phyloP scores from a whole-genome alignment of 2,797 vertebrate genomes.

The Leptodactylus fallax region DNA sequence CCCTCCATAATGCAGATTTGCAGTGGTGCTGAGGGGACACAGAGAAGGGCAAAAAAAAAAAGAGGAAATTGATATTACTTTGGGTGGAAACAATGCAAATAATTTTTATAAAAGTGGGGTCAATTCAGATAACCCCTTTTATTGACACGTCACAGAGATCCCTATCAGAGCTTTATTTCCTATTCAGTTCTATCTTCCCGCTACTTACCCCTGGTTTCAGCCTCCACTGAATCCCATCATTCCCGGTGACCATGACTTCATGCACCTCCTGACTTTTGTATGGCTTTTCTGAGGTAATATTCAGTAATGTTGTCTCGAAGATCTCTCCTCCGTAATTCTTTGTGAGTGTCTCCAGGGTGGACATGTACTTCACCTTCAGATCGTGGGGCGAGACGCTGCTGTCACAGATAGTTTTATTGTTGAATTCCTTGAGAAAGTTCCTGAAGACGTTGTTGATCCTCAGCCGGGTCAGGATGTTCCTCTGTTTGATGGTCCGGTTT shows the following conservation, averaged over 20 bases:
- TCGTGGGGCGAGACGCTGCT: slow-evolving; percentile 90
- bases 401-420: slow-evolving; percentile 89
- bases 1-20: too few species aligned
- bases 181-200: background rate
- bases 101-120: too few species aligned
- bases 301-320: slow-evolving; percentile 78
- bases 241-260: slow-evolving; percentile 89
- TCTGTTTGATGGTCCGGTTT: slow-evolving; percentile 91
- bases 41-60: too few species aligned
- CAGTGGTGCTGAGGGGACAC: too few species aligned
- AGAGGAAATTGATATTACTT: too few species aligned
- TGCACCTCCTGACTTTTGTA: slow-evolving; percentile 68
- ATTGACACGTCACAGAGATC: too few species aligned
- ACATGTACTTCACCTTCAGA: slow-evolving; percentile 95
- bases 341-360: slow-evolving; percentile 92
- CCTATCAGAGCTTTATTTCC: too few species aligned
- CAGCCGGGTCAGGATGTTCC: slow-evolving; percentile 91
- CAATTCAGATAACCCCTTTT: too few species aligned
- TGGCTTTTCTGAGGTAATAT: slow-evolving; percentile 84
- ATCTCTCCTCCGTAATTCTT: slow-evolving; percentile 86
- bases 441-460: slow-evolving; percentile 97
- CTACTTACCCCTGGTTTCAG: slow-evolving; percentile 84
- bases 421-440: slow-evolving; percentile 96
- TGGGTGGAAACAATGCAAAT: too few species aligned
- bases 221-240: slow-evolving; percentile 89